Evolutionary conservation across 1,140 invertebrate genomes (phyloP).

Genomic region (Macrobrachium nipponense): DNA sequence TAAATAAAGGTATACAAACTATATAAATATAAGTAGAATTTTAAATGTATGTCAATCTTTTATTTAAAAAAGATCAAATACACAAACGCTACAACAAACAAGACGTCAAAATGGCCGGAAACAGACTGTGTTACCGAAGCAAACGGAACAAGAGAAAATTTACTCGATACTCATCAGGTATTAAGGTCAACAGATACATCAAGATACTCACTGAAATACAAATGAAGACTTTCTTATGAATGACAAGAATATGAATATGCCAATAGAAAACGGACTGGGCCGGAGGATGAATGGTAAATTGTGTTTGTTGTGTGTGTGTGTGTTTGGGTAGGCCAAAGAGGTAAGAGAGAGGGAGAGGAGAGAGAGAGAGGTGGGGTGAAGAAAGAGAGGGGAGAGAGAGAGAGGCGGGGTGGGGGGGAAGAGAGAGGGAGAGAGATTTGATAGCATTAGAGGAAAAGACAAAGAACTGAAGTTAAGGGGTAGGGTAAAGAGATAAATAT

Average conservation of each 20-base stretch:
- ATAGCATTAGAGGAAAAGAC: too few species aligned
- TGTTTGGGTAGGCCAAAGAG: too few species aligned
- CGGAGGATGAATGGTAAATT: too few species aligned
- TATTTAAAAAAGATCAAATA: too few species aligned
- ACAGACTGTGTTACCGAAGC: neutral
- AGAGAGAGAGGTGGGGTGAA: neutral
- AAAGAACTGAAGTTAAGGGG: neutral
- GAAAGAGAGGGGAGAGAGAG: neutral
- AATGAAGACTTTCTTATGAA: neutral
- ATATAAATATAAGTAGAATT: too few species aligned
- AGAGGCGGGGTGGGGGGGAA: neutral
- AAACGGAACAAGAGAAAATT: neutral
- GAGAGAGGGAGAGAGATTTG: too few species aligned
- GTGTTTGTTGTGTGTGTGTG: too few species aligned
- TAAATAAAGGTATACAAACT: too few species aligned
- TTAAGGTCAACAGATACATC: neutral
- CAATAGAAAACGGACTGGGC: neutral
- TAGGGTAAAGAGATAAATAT: neutral
- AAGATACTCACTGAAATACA: neutral
- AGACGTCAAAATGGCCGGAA: neutral
- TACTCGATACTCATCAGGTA: too few species aligned
- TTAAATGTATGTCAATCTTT: too few species aligned
- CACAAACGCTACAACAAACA: neutral
- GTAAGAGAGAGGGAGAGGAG: too few species aligned
- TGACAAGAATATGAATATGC: neutral